Evolutionary conservation across 2,113 vertebrate species (phyloP).

Genomic region (Prunella himalayana): DNA sequence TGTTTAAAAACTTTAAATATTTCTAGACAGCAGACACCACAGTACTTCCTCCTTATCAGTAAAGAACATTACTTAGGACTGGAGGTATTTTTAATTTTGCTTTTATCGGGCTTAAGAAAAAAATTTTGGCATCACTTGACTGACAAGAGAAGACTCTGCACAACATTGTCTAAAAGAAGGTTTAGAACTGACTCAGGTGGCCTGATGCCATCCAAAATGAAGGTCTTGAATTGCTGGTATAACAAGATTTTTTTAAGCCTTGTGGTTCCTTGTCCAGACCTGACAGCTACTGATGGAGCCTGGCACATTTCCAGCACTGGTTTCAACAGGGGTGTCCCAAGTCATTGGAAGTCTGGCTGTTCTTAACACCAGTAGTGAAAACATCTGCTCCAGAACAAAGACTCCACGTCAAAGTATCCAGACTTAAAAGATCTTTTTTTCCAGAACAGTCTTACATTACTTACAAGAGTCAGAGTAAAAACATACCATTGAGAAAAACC

Average conservation of each 20-base stretch:
- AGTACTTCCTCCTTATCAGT: background rate
- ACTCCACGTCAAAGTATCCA: background rate
- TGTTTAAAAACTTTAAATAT: background rate
- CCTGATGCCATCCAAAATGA: background rate
- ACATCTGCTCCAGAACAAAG: background rate
- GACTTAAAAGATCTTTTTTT: background rate
- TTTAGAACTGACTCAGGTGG: background rate
- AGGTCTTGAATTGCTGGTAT: background rate
- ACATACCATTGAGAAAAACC: background rate
- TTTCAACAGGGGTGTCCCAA: background rate
- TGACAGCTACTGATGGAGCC: background rate
- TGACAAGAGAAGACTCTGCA: background rate
- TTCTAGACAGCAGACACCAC: background rate
- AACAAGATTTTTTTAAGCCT: background rate
- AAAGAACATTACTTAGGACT: background rate
- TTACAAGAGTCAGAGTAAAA: background rate
- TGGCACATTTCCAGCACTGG: background rate
- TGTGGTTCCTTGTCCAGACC: background rate
- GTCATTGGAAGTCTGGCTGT: background rate
- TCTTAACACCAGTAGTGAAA: background rate
- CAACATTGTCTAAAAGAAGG: background rate
- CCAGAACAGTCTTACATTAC: background rate
- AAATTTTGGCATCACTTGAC: background rate
- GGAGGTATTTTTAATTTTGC: background rate
- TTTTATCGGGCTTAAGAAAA: background rate